Conservation (phyloP, 2,888 invertebrate genomes). For the Ichneumoninae sp. region DNA sequence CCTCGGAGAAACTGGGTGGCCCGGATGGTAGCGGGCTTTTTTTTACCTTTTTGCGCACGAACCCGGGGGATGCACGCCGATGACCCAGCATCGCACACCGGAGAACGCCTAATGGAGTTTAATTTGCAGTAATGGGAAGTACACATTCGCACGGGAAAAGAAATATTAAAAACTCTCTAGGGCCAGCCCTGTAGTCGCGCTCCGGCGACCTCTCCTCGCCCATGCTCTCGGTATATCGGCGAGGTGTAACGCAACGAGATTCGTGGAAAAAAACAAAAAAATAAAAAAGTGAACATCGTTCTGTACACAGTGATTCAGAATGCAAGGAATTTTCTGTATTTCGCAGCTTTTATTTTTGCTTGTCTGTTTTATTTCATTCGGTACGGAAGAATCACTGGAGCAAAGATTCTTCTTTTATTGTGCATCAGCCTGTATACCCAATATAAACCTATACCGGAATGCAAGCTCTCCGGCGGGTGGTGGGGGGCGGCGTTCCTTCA, state of each 20-base stretch:
- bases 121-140: slow-evolving; percentile 67
- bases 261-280: neutral
- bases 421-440: slow-evolving; percentile 21
- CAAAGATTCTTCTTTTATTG: slow-evolving; percentile 15
- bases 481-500: slow-evolving; percentile 5
- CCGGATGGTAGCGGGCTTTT: slow-evolving; percentile 35
- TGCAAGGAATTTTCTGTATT: neutral
- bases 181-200: slow-evolving; percentile 77
- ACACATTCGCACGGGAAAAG: slow-evolving; percentile 43
- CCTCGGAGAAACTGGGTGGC: slow-evolving; percentile 16
- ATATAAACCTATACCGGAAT: slow-evolving; percentile 58
- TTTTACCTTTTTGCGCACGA: slow-evolving; percentile 54
- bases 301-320: neutral
- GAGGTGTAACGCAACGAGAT: neutral
- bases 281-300: neutral
- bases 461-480: slow-evolving; percentile 46
- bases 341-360: neutral
- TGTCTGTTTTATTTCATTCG: neutral
- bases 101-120: slow-evolving; percentile 64
- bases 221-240: neutral
- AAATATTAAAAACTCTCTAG: slow-evolving; percentile 62
- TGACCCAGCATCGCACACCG: slow-evolving; percentile 56
- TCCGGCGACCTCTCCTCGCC: slow-evolving; percentile 35
- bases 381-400: neutral
- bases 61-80: slow-evolving; percentile 22